phyloP scores from a whole-genome alignment of 2,797 vertebrate species.

The Podarcis lilfordi region DNA sequence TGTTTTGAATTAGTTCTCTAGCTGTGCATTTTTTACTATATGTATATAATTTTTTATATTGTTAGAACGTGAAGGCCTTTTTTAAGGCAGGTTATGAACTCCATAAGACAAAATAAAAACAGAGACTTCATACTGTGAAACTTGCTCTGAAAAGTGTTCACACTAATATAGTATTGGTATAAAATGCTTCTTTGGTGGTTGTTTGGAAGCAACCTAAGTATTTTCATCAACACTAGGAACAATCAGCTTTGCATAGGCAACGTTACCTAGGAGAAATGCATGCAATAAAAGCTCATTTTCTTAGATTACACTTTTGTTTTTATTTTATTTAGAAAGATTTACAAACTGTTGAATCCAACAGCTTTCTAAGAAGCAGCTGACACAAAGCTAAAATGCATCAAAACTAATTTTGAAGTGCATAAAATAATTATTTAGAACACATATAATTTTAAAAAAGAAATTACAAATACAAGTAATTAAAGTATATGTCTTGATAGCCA shows the following conservation, averaged over 20 bases:
- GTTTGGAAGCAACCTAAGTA: not conserved
- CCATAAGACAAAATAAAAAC: not conserved
- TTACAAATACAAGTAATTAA: too few species aligned
- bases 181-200: not conserved
- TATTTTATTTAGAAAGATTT: too few species aligned
- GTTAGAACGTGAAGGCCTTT: not conserved
- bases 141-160: not conserved
- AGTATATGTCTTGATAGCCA: too few species aligned
- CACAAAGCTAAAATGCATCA: too few species aligned
- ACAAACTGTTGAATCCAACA: too few species aligned
- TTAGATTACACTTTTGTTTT: not conserved
- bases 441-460: too few species aligned
- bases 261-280: not conserved
- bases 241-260: not conserved
- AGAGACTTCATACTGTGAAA: not conserved
- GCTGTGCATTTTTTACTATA: not conserved
- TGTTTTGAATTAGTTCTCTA: not conserved
- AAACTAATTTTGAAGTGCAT: too few species aligned
- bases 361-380: too few species aligned
- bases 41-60: not conserved
- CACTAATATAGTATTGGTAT: not conserved
- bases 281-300: not conserved
- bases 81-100: not conserved
- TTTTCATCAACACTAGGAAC: not conserved
- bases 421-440: too few species aligned